phyloP scores from a whole-genome alignment of 2,797 vertebrate genomes.

The Enteromius paludinosus region DNA sequence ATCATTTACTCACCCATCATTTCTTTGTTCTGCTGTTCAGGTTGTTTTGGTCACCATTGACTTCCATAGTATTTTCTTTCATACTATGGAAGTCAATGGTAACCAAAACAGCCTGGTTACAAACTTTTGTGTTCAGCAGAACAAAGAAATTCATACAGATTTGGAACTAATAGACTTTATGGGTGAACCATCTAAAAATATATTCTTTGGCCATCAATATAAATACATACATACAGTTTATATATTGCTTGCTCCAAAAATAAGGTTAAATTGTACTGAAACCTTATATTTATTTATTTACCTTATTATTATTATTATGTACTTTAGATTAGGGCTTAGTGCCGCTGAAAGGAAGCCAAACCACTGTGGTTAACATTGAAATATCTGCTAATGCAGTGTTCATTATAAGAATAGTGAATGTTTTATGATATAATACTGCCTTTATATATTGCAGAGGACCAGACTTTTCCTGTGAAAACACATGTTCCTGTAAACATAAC shows the following conservation, averaged over 20 bases:
- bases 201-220: background rate
- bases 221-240: no score
- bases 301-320: background rate
- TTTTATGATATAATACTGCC: background rate
- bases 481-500: constrained; percentile 5
- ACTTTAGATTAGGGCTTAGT: no score
- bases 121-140: no score
- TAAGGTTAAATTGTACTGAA: background rate
- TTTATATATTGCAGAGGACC: background rate
- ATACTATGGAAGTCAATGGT: no score
- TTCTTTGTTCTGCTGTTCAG: no score
- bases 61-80: no score
- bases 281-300: background rate
- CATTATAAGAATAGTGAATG: background rate
- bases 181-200: no score
- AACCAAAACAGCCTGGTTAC: no score
- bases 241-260: background rate
- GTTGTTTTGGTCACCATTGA: no score
- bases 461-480: background rate
- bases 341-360: background rate
- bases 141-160: no score
- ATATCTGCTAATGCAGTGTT: background rate
- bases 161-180: no score
- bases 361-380: background rate
- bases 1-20: no score